These are phyloP conservation scores for Mastomys coucha DNA, from an alignment of 2,113 vertebrate species.

Conservation along the genomic window DNA sequence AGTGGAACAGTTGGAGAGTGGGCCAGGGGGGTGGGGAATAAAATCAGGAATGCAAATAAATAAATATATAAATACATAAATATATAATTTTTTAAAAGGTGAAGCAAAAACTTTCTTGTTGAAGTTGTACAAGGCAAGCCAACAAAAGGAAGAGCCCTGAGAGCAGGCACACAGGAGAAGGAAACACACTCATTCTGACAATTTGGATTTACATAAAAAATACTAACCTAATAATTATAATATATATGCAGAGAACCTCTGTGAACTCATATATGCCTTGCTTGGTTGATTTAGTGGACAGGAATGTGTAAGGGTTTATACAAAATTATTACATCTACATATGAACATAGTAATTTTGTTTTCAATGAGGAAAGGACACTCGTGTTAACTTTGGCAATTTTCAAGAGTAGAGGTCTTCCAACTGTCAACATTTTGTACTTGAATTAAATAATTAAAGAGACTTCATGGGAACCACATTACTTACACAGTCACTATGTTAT, in stretches of 20 bases:
- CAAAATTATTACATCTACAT: not conserved
- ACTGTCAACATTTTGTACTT: not conserved
- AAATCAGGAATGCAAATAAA: no score
- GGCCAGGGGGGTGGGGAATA: no score
- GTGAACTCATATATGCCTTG: not conserved
- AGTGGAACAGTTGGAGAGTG: no score
- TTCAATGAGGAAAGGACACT: not conserved
- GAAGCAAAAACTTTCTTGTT: not conserved
- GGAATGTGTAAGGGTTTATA: not conserved
- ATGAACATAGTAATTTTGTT: not conserved
- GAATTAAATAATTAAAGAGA: not conserved
- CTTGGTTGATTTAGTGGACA: not conserved
- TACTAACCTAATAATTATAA: not conserved
- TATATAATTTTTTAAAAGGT: no score
- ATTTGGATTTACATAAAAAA: not conserved
- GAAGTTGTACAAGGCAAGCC: not conserved
- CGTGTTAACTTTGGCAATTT: not conserved
- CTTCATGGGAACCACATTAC: not conserved
- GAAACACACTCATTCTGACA: not conserved
- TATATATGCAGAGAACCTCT: not conserved
- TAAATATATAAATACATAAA: no score
- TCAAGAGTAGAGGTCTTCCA: not conserved
- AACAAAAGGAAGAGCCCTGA: not conserved
- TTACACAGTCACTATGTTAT: not conserved
- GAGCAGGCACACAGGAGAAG: not conserved